These are phyloP conservation scores for Amblyraja radiata DNA, from an alignment of 2,797 vertebrate species.

Conservation along the genomic window DNA sequence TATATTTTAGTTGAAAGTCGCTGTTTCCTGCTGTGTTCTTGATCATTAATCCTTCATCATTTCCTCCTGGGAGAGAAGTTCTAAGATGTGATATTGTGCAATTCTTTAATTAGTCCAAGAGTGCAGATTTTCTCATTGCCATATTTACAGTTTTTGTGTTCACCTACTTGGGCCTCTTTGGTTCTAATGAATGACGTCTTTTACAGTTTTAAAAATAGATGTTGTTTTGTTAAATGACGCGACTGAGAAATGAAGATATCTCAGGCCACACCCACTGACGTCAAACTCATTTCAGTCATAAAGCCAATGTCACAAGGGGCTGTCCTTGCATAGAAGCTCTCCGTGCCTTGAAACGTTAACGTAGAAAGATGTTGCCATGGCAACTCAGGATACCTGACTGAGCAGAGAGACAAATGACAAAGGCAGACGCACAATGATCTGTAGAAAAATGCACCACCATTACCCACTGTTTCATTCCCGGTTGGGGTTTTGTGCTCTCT, in stretches of 20 bases:
- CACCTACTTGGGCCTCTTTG: background rate
- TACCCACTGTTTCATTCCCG: background rate
- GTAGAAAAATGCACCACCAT: background rate
- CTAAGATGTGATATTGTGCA: background rate
- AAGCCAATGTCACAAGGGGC: conserved; percentile 1
- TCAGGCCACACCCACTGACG: conserved; percentile 22
- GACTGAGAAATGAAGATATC: background rate
- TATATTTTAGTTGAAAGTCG: background rate
- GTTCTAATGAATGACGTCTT: conserved; percentile 1
- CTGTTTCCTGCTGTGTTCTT: background rate
- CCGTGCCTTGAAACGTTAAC: background rate
- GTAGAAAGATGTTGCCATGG: conserved; percentile 14
- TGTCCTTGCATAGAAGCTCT: background rate
- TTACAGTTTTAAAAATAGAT: background rate
- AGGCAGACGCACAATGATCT: background rate
- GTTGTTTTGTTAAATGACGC: conserved; percentile 11
- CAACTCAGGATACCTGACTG: conserved; percentile 24
- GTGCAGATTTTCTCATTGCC: background rate
- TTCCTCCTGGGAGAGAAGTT: background rate
- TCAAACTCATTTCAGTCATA: conserved; percentile 24
- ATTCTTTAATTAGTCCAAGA: background rate
- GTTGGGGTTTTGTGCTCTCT: background rate
- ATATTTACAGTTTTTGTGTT: background rate
- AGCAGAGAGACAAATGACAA: background rate
- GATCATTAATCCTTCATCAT: background rate